Evolutionary conservation across 2,797 vertebrate species (phyloP).

Genomic region (Sebastes paucispinis): DNA sequence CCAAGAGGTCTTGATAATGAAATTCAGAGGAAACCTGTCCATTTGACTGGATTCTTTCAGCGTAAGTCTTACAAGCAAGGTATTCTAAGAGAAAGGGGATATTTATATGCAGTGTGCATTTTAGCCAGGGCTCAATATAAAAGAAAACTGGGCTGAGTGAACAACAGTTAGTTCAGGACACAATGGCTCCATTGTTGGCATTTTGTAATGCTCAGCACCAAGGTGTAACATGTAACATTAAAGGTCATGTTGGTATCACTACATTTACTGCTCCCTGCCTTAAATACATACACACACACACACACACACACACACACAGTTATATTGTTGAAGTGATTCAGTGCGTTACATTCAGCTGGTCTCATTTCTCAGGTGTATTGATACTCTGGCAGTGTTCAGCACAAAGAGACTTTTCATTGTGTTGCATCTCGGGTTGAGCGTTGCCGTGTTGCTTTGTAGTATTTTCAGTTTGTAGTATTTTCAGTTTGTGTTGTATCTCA

Average conservation of each 20-base stretch:
- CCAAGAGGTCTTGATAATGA: neutral
- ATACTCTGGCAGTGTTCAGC: neutral
- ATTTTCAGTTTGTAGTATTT: conserved; percentile 15
- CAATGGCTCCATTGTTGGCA: conserved; percentile 39
- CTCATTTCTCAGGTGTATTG: conserved; percentile 40
- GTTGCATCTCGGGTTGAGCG: conserved; percentile 12
- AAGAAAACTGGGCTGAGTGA: conserved; percentile 1
- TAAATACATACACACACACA: conserved; percentile 20
- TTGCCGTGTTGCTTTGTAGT: conserved; percentile 13
- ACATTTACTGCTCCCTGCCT: conserved; percentile 37
- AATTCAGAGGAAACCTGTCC: neutral
- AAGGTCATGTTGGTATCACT: conserved; percentile 42
- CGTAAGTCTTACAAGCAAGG: neutral
- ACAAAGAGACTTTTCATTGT: conserved; percentile 14
- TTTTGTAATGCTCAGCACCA: conserved; percentile 35
- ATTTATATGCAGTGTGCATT: conserved; percentile 27
- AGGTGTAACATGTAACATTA: conserved; percentile 33
- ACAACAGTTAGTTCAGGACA: conserved; percentile 21
- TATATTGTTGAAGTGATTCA: conserved; percentile 22
- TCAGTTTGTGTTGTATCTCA: conserved; percentile 1
- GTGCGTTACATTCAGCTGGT: conserved; percentile 2
- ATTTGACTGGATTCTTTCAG: neutral
- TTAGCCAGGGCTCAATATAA: conserved; percentile 11
- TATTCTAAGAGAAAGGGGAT: neutral
- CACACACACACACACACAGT: conserved; percentile 14